phyloP scores from a whole-genome alignment of 1,140 invertebrate species.

The Onthophagus taurus region DNA sequence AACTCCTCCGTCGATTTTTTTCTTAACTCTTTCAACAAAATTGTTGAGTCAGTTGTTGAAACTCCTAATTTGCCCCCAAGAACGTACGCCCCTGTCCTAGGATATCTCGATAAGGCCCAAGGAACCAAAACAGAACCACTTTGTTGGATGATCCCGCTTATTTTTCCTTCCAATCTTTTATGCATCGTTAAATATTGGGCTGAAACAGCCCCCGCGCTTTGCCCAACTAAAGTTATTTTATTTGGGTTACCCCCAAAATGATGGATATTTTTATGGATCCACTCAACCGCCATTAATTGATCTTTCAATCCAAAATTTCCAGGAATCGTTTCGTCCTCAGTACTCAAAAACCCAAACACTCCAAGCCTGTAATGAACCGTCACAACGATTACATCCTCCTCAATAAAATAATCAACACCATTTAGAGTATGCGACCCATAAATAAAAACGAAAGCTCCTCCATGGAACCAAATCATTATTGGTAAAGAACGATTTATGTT shows the following conservation, averaged over 20 bases:
- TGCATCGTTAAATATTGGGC: constrained; percentile 17
- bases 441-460: constrained; percentile 47
- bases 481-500: constrained; percentile 20
- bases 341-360: constrained; percentile 41
- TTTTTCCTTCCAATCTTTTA: constrained; percentile 17
- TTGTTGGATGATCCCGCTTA: constrained; percentile 39
- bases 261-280: constrained; percentile 40
- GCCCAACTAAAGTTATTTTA: constrained; percentile 27
- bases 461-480: constrained; percentile 49
- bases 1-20: constrained; percentile 6
- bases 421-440: constrained; percentile 38
- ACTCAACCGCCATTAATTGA: constrained; percentile 39
- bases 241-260: constrained; percentile 36
- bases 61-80: constrained; percentile 9
- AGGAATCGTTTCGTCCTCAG: constrained; percentile 18
- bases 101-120: constrained; percentile 11
- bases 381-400: constrained; percentile 53
- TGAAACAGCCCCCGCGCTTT: constrained; percentile 28
- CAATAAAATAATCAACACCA: constrained; percentile 51
- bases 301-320: constrained; percentile 41
- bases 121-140: constrained; percentile 45
- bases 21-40: constrained; percentile 13
- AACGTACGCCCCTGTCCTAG: constrained; percentile 4
- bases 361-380: constrained; percentile 62
- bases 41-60: neutral